Evolutionary conservation across 2,797 vertebrate genomes (phyloP).

Genomic region (Pseudochirops corinnae): DNA sequence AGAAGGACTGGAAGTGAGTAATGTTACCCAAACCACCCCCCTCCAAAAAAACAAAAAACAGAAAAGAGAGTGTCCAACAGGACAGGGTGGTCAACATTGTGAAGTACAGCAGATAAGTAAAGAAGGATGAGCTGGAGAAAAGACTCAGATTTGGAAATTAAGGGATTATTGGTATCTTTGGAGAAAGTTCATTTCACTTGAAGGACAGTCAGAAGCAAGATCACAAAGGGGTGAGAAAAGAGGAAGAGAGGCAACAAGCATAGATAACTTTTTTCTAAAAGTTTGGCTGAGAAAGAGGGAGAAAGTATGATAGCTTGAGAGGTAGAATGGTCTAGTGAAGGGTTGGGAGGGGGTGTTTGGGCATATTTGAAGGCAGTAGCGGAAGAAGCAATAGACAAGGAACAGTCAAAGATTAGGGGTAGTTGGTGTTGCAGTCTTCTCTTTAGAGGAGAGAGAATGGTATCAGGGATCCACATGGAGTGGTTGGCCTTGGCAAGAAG

Average conservation of each 20-base stretch:
- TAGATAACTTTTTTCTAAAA: neutral
- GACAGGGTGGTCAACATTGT: neutral
- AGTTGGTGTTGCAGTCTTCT: neutral
- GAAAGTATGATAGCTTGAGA: neutral
- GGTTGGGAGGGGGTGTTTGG: neutral
- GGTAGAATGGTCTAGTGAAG: neutral
- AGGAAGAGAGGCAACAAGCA: neutral
- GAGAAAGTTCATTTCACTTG: conserved; percentile 13
- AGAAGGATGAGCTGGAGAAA: neutral
- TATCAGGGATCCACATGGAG: neutral
- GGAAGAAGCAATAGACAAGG: conserved; percentile 7
- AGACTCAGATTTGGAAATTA: neutral
- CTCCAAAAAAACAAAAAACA: neutral
- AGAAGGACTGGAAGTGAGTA: neutral
- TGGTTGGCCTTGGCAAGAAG: neutral
- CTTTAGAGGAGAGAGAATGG: neutral
- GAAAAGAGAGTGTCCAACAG: conserved; percentile 35
- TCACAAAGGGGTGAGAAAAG: neutral
- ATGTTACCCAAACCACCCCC: neutral
- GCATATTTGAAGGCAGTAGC: neutral
- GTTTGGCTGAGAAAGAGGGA: neutral
- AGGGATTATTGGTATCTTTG: neutral
- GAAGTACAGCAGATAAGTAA: neutral
- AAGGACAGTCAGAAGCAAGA: neutral
- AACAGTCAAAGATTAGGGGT: neutral